Percentiles rank a stretch among this genome's conserved stretches.
These are phyloP conservation scores for Sebastes itinus DNA, from an alignment of 2,797 vertebrate species.

Conservation along the genomic window DNA sequence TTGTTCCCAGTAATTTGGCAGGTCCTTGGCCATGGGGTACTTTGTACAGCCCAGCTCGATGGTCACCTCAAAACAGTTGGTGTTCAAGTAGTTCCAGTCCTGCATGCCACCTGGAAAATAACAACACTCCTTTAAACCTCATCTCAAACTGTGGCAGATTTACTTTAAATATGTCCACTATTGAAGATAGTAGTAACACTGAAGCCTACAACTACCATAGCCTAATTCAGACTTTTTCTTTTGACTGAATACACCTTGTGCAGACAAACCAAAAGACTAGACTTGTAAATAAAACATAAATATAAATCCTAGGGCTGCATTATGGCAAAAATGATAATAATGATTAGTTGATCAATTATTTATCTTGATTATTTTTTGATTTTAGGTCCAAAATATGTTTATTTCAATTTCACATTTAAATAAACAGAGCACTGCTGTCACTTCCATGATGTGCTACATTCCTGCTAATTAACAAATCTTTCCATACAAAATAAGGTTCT, in stretches of 20 bases:
- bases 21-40: conserved; percentile 87
- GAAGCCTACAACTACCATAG: not conserved
- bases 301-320: no score
- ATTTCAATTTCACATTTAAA: no score
- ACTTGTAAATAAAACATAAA: not conserved
- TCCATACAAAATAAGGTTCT: no score
- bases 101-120: conserved; percentile 93
- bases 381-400: no score
- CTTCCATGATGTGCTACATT: rapidly evolving
- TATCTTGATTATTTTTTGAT: no score
- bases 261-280: not conserved
- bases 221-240: not conserved
- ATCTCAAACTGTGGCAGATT: not conserved
- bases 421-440: no score
- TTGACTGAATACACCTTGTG: not conserved
- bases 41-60: conserved; percentile 96
- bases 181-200: not conserved
- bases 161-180: not conserved
- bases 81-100: conserved; percentile 98
- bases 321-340: no score
- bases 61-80: conserved; percentile 98
- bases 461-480: no score
- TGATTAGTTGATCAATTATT: no score
- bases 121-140: not conserved
- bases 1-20: conserved; percentile 92